Evolutionary conservation across 2,113 vertebrate genomes (phyloP), one percentile per base, ranked within the genome.

Genomic region (Psephotus haematonotus): DNA sequence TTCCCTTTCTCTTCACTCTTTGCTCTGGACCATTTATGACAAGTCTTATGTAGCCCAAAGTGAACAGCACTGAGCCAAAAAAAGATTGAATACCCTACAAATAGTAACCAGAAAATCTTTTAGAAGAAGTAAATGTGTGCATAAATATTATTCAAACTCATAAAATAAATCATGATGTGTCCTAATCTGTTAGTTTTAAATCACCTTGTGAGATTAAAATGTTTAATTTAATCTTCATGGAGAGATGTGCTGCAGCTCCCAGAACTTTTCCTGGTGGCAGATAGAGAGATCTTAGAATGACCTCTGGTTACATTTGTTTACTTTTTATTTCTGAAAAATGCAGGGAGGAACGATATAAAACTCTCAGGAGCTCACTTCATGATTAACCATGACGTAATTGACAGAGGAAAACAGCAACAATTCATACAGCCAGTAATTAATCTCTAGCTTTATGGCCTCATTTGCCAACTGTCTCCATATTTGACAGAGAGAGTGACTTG

Each of bases 401-500:
- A 98, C 95, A 93, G 74, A 94, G 94, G 59, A 94, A 97, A 97
- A 89, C 92, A 94, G 89, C 95, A 95, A 95, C 95, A 96, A 90
- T 93, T 96, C 94, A 80, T 93, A 39, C 35, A 94, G 72, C 43
- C 28, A 2, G 82, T 93, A 94, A 94, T 97, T 95, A 98, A 97
- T 98, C 97, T 97, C 77, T 67, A 90, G 76, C 92, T 97, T 97
- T 97, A 96, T 93, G 96, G 92, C 89, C 95, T 91, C 88, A n/a
- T 97, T 97, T 97, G 95, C 97, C 96, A 96, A 96, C 94, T 97
- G 92, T 96, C 96, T 97, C 93, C 60, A 28, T 88, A 76, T 96
- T 91, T 97, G 97, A 97, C 94, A 96, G 96, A n/a, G 50, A 90
- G 93, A 96, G 91, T 96, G 76, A 91, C 92, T 97, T 93, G 90